Conservation (phyloP, 1,140 invertebrate species). For the Bombyx mandarina region DNA sequence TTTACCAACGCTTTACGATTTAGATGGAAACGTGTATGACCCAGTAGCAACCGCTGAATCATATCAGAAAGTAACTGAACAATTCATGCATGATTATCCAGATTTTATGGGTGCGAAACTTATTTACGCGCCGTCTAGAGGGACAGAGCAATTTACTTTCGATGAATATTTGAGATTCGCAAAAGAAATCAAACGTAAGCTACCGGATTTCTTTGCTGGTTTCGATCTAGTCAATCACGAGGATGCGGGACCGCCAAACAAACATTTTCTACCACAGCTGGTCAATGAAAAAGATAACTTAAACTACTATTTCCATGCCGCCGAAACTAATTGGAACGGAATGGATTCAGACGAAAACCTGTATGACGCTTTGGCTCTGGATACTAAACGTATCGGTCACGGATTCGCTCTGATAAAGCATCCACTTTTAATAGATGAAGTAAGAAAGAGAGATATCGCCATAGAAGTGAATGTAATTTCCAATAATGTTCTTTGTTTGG, state of each 20-base stretch:
- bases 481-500: constrained; percentile 82
- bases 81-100: constrained; percentile 73
- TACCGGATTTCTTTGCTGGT: constrained; percentile 76
- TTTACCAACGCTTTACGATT: constrained; percentile 74
- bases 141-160: constrained; percentile 39
- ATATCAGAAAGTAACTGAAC: constrained; percentile 73
- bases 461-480: constrained; percentile 88
- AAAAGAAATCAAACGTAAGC: constrained; percentile 52
- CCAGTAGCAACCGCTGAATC: constrained; percentile 70
- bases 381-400: constrained; percentile 79
- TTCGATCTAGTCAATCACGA: constrained; percentile 87
- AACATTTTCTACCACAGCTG: constrained; percentile 74
- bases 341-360: constrained; percentile 78
- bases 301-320: constrained; percentile 84
- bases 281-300: constrained; percentile 62
- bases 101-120: constrained; percentile 80
- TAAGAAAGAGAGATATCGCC: constrained; percentile 77
- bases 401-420: constrained; percentile 81
- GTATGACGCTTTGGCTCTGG: constrained; percentile 82
- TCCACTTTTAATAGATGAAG: constrained; percentile 76
- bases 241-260: constrained; percentile 75
- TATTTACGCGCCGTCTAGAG: constrained; percentile 78
- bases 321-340: constrained; percentile 85
- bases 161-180: constrained; percentile 67
- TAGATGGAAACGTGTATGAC: constrained; percentile 73